Base-by-base conservation (phyloP, 1,140 invertebrate species). In the Acromyrmex heyeri region DNA sequence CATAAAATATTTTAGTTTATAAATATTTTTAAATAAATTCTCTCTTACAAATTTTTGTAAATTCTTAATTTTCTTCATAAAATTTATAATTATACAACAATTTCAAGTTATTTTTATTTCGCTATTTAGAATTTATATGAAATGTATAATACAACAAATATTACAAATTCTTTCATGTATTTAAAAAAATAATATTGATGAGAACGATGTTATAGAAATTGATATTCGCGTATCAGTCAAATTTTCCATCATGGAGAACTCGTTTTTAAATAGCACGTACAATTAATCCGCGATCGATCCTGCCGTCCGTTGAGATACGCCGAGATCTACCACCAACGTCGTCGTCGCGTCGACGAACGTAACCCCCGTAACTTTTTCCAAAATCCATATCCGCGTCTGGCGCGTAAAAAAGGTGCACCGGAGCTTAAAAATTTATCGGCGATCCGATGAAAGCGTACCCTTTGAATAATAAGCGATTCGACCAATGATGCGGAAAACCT, bases 401-500 rank as follows among this genome's bases (percentile, higher is more conserved):
- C 53, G 27, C 79, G 69, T 83, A 75, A 75, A 85, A 73, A 87
- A 85, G 59, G 34, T 85, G 76, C 77, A 81, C 18, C 65, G 79
- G 62, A 67, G 53, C 79, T 73, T 86, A 57, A 87, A 85, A 85
- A 87, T 87, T 87, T 83, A 87, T 87, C 69, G 79, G 44, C 34
- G 85, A 21, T 14, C 21, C 83, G 72, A 78, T 77, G 62, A 76
- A 85, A 76, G 38, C 67, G 67, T 78, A 85, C 55, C 67, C 48
- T 75, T 87, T 87, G 86, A 87, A 87, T 87, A 87, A 85, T 85
- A 87, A 87, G 53, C 72, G 86, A 59, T n/a, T n/a, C 67, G 67
- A 61, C 53, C 81, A 85, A 87, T 67, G 81, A 83, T 55, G 82
- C 53, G 77, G 86, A 86, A 82, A 81, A 85, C 65, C 76, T 73